Evolutionary conservation across 2,113 vertebrate species (phyloP), one percentile per base, ranked within the genome.

Genomic region (Columba janthina): DNA sequence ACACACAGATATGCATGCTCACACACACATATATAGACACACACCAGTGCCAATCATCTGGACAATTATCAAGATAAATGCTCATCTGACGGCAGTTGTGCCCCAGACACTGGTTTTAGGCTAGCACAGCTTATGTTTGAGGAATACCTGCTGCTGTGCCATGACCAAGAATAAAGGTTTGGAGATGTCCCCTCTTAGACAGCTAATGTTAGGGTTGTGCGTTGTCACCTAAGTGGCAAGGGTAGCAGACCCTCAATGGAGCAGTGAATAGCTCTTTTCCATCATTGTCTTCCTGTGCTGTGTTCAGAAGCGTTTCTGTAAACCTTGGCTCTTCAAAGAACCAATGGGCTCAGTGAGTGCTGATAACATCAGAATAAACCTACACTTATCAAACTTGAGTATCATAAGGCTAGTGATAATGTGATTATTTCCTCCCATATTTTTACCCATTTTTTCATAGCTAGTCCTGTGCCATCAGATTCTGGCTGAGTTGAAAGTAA

Each of bases 21-120:
- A 28, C 9, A 9, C 20, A 16, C 11, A 38, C 2, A 4, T 1
- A 17, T 1, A 18, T 2, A 36, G 3, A 20, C 14, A 25, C 20
- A 4, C 17, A 17, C 50, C 11, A 51, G 6, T 36, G 17, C 14
- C 51, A 64, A 44, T 56, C 29, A 29, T 34, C 22, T 56, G 28
- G 57, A 26, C 26, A 78, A 32, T 71, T 75, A 34, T 17, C 36
- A 71, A 51, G 12, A 81, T 3, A 81, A 86, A 71, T 69, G 28
- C 12, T 71, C 34, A 21, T 64, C 34, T 29, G 34, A 70, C 19
- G 11, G 24, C 17, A 53, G 9, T 8, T 74, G 15, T 74, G 20
- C 31, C 25, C 15, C 29, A 75, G 42, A 32, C 20, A 8, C 0
- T 2, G 28, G 32, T 28, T 77, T 62, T 46, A 67, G 46, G 28